phyloP scores from a whole-genome alignment of 1,140 invertebrate genomes.

The Drosophila kepulauana region DNA sequence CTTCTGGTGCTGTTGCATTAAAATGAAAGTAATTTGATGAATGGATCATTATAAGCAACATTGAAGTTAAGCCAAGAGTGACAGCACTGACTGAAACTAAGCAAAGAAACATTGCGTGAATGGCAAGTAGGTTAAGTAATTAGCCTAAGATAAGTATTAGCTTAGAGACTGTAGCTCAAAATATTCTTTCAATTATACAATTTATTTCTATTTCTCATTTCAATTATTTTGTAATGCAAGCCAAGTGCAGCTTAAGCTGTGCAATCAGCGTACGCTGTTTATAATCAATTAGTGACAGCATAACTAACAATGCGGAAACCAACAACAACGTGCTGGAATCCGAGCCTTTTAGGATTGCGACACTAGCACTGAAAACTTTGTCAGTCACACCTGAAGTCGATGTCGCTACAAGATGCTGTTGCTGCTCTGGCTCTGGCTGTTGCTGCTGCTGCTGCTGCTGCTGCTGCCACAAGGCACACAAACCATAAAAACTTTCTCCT shows the following conservation, averaged over 20 bases:
- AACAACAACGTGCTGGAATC: slow-evolving; percentile 46
- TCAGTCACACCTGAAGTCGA: slow-evolving; percentile 58
- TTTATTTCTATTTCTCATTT: background rate
- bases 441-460: background rate
- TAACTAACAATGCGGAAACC: slow-evolving; percentile 10
- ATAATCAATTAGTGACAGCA: slow-evolving; percentile 36
- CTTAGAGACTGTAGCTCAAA: background rate
- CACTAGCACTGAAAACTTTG: slow-evolving; percentile 59
- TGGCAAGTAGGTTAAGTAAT: slow-evolving; percentile 11
- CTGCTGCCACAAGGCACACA: slow-evolving; percentile 38
- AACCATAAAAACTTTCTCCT: slow-evolving; percentile 58
- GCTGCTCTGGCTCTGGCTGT: background rate
- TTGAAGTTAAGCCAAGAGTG: slow-evolving; percentile 17
- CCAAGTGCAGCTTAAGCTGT: background rate
- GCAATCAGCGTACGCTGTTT: slow-evolving; percentile 7
- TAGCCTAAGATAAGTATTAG: background rate
- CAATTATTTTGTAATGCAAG: background rate
- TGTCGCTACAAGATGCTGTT: slow-evolving; percentile 9
- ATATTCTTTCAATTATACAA: slow-evolving; percentile 3
- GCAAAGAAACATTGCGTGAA: background rate
- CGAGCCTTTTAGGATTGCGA: slow-evolving; percentile 63
- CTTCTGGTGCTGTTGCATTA: slow-evolving; percentile 2
- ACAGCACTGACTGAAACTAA: background rate
- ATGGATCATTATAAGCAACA: slow-evolving; percentile 3
- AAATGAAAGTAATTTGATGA: slow-evolving; percentile 27